A percentile compares a stretch with the other conserved stretches of the same genome.
These are phyloP conservation scores for Mamestra configurata DNA, from an alignment of 1,140 invertebrate genomes.

Conservation along the genomic window DNA sequence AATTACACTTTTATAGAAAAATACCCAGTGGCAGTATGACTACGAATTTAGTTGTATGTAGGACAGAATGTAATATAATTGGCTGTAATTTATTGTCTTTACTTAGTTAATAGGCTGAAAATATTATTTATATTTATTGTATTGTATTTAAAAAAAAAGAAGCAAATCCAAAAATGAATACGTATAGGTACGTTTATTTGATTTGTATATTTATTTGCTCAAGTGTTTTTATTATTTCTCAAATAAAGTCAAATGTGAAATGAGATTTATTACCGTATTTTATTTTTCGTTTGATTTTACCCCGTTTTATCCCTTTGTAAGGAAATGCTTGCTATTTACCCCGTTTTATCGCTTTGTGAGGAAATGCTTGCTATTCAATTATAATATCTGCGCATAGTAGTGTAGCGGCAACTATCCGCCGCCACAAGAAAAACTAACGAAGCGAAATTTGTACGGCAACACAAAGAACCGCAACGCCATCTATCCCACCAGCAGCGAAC, in stretches of 20 bases:
- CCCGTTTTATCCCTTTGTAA: too few relatives aligned
- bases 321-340: too few relatives aligned
- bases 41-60: neutral
- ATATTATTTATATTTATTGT: slow-evolving; percentile 21
- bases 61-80: slow-evolving; percentile 1
- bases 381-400: too few relatives aligned
- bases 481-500: too few relatives aligned
- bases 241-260: slow-evolving; percentile 43
- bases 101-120: neutral
- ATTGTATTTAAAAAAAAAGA: neutral
- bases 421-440: too few relatives aligned
- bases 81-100: slow-evolving; percentile 26
- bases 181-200: neutral
- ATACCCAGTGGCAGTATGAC: slow-evolving; percentile 3
- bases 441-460: too few relatives aligned
- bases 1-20: slow-evolving; percentile 29
- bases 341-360: too few relatives aligned
- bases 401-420: too few relatives aligned
- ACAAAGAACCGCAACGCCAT: too few relatives aligned
- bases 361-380: too few relatives aligned
- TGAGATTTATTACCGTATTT: slow-evolving; percentile 18
- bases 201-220: slow-evolving; percentile 53
- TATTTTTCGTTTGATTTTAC: neutral
- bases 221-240: slow-evolving; percentile 54
- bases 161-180: neutral